phyloP scores from a whole-genome alignment of 1,140 invertebrate genomes.

The Aphaenogaster floridana region DNA sequence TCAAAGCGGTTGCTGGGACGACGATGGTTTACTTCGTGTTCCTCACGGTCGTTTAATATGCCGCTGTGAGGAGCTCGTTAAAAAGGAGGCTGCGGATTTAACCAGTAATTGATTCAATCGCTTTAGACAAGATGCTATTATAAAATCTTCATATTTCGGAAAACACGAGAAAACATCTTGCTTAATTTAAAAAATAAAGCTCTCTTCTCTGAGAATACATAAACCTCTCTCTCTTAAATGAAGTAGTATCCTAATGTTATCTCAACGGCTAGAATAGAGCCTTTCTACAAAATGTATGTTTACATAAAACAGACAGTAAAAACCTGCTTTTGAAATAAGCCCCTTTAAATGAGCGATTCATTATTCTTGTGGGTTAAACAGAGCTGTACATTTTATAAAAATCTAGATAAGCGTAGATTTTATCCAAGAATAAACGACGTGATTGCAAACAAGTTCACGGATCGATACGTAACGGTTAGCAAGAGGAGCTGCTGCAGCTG shows the following conservation, averaged over 20 bases:
- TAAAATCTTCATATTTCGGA: not conserved
- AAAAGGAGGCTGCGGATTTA: not conserved
- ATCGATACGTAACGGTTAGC: not conserved
- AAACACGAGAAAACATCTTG: not conserved
- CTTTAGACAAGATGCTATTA: conserved; percentile 6
- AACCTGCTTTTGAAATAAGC: not conserved
- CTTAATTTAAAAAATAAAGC: not conserved
- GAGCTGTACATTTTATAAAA: not conserved
- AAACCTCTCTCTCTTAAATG: not conserved
- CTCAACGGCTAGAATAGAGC: not conserved
- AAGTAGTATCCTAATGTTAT: not conserved
- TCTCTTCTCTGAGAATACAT: not conserved
- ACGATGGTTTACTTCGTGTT: conserved; percentile 46
- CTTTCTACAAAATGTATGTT: not conserved
- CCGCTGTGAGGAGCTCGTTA: conserved; percentile 31
- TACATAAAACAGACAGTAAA: not conserved
- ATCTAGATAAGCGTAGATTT: not conserved
- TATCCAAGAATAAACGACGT: not conserved
- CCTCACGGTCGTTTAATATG: conserved; percentile 53
- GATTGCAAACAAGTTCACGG: conserved; percentile 20
- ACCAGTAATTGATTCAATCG: not conserved
- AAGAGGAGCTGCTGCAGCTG: not conserved
- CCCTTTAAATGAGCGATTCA: not conserved
- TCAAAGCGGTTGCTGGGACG: conserved; percentile 60
- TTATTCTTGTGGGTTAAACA: not conserved